Evolutionary conservation across 2,888 invertebrate species (phyloP), one percentile per base, ranked within the genome.

Genomic region (Amblyteles armatorius): DNA sequence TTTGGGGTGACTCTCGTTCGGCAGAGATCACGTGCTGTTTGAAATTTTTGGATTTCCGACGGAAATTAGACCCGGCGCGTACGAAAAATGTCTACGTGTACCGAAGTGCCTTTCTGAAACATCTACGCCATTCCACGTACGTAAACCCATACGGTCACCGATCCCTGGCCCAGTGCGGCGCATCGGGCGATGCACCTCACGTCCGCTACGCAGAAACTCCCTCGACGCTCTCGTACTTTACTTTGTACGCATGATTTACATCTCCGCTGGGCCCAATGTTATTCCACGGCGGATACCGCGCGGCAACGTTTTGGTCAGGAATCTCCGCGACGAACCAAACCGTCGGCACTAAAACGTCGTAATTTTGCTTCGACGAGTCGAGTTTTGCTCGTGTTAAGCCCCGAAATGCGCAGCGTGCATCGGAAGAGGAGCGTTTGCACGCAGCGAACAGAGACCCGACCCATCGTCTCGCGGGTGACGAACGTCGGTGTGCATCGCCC

Each of bases 361-460:
- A 90, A 91, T 91, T 91, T 91, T 83, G 86, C 88, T 89, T 89
- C 83, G 26, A 50, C 65, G 88, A 88, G 88, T 90, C 88, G 85
- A 89, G 90, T 92, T 91, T 91, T 89, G 88, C 88, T 85, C 88
- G 76, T 67, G 79, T 71, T 36, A 40, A 57, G 26, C 79, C 78
- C 74, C 78, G 44, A 48, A 79, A 85, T 65, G 36, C 74, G 74
- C 55, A 48, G 52, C 48, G 68, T 83, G 63, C 82, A 71, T 73
- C 60, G 68, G 82, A 76, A 76, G 69, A n/a, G 76, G 60, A 48
- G 68, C 7, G n/a, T n/a, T 82, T n/a, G 33, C 29, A 63, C n/a
- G 63, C 48, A 44, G 26, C 63, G 48, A 48, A 63, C 48, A 74
- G 29, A 44, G 26, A 82, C 82, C 71, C 85, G 83, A 71, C 76